These are phyloP conservation scores for Callionymus lyra DNA, from an alignment of 2,113 vertebrate genomes.

Conservation along the genomic window DNA sequence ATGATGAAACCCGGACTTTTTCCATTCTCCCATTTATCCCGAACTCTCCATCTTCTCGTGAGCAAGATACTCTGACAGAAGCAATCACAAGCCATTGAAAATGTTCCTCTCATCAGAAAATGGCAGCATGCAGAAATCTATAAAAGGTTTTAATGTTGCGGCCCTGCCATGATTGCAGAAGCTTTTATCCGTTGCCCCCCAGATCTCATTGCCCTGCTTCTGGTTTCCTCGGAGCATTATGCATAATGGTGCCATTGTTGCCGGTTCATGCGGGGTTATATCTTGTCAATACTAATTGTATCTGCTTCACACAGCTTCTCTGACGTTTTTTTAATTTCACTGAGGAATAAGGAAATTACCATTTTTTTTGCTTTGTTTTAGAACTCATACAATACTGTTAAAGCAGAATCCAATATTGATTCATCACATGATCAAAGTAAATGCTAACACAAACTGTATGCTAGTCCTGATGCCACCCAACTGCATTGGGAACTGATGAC, in stretches of 20 bases:
- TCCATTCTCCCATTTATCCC: slow-evolving; percentile 8
- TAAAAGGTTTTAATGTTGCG: slow-evolving; percentile 64
- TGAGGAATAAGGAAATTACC: too few species aligned
- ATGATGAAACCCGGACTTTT: slow-evolving; percentile 19
- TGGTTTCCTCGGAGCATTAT: slow-evolving; percentile 1
- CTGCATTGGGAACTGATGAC: too few species aligned
- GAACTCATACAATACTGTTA: too few species aligned
- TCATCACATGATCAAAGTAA: too few species aligned
- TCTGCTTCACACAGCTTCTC: slow-evolving; percentile 24
- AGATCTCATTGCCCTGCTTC: slow-evolving; percentile 39
- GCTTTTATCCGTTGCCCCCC: slow-evolving; percentile 62
- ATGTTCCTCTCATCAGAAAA: slow-evolving; percentile 47
- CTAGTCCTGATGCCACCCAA: too few species aligned
- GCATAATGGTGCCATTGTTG: slow-evolving; percentile 49
- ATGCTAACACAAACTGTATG: too few species aligned
- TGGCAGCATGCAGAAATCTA: slow-evolving; percentile 57
- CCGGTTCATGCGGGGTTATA: slow-evolving; percentile 42
- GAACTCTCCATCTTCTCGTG: slow-evolving; percentile 18
- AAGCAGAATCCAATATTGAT: too few species aligned
- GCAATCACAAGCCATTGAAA: slow-evolving; percentile 59
- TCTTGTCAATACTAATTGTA: slow-evolving; percentile 65
- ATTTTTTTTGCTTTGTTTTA: too few species aligned
- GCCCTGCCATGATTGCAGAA: slow-evolving; percentile 48
- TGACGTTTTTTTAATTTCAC: too few species aligned
- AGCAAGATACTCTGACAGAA: slow-evolving; percentile 43